Base-by-base conservation (phyloP, 2,113 vertebrate species). In the Toxotes jaculatrix region DNA sequence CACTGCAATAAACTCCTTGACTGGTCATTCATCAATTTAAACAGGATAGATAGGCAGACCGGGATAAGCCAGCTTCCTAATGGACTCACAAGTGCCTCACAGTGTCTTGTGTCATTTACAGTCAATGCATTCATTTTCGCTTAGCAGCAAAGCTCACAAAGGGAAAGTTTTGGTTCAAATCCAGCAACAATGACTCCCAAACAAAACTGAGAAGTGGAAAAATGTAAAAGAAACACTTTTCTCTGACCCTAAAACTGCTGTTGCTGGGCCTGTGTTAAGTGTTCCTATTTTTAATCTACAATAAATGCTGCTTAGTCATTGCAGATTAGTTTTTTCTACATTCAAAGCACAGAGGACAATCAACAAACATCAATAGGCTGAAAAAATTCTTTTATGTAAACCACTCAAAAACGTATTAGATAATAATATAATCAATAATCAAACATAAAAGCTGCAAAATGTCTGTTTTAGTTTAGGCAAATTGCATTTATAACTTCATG, bases 11-110 rank as follows among this genome's bases (percentile, higher is more conserved):
- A 79, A 77, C 66, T 61, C n/a, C n/a, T 67, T 66, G 68, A 77
- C 55, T 66, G 69, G 69, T 32, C 65, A 79, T 79, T 79, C 43
- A 70, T 79, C 79, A 86, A 36, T 53, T 69, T 68, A 74, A 86
- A 67, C 77, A 76, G 66, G 19, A 61, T 40, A 79, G 70, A 79
- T 82, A 45, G 59, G 74, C 56, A 49, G 74, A 27, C 68, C 9
- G 1, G 68, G 56, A 40, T 74, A 51, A 73, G 63, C 49, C 61
- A 31, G 73, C 61, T 53, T 43, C 65, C 55, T 86, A 82, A 74
- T 64, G 57, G 63, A 75, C 70, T 73, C 49, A 75, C 57, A 64
- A 61, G 23, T 55, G 70, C 40, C 49, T 73, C 60, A 73, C 21
- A 68, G 16, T 38, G 51, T 80, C 72, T 76, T 10, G 49, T 79